phyloP scores from a whole-genome alignment of 2,113 vertebrate species.

The Sula dactylatra region DNA sequence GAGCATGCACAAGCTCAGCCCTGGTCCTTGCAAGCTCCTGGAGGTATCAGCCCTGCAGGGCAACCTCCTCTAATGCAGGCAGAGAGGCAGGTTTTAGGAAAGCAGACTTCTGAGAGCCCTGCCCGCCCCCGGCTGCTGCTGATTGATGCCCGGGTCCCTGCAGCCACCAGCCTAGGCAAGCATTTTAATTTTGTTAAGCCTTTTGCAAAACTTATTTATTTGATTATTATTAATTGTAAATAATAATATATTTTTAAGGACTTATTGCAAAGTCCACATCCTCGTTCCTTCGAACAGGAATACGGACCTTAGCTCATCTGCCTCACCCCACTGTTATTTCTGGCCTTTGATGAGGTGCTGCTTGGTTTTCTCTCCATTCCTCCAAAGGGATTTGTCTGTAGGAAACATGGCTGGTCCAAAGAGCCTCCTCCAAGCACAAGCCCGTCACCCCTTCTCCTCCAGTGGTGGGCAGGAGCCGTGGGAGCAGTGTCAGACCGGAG shows the following conservation, averaged over 20 bases:
- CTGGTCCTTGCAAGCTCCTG: background rate
- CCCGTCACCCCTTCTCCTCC: background rate
- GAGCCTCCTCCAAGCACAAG: background rate
- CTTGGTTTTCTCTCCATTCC: background rate
- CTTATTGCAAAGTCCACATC: background rate
- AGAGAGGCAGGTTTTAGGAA: background rate
- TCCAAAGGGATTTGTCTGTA: background rate
- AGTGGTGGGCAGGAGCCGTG: accelerated
- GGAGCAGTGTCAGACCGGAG: background rate
- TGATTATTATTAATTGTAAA: background rate
- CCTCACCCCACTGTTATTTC: background rate
- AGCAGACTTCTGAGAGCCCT: background rate
- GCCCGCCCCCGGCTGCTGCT: background rate
- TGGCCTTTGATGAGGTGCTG: background rate
- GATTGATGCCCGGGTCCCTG: background rate
- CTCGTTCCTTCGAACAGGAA: background rate
- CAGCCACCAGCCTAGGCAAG: background rate
- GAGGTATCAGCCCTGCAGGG: background rate
- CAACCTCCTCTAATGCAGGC: background rate
- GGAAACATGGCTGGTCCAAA: background rate
- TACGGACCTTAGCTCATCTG: background rate
- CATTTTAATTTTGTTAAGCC: background rate
- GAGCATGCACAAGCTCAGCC: background rate
- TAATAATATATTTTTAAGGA: background rate
- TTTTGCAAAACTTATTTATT: background rate